phyloP scores from a whole-genome alignment of 2,888 invertebrate species.

The Ormia ochracea region DNA sequence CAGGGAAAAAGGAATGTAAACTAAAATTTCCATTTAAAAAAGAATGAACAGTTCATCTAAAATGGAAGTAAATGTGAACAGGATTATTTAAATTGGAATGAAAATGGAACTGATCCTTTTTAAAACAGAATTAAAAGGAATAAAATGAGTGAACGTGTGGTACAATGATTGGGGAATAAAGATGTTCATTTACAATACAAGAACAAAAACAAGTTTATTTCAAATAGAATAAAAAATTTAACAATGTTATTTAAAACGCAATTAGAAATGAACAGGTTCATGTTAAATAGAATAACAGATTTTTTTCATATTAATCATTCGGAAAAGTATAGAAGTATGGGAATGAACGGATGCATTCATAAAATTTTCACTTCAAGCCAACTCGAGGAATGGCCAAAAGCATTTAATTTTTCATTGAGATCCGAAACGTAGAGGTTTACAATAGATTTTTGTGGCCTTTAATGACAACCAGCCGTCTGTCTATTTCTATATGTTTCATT shows the following conservation, averaged over 20 bases:
- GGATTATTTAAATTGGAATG: neutral
- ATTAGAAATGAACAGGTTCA: neutral
- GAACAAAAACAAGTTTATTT: neutral
- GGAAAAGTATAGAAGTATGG: neutral
- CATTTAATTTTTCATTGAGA: neutral
- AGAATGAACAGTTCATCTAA: neutral
- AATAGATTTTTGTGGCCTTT: neutral
- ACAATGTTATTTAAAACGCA: neutral
- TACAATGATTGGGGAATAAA: no score
- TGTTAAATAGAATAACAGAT: neutral
- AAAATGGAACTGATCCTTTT: no score
- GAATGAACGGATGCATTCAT: no score
- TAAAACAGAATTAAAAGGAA: neutral
- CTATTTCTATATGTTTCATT: constrained; percentile 11
- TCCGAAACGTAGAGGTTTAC: neutral
- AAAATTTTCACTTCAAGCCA: neutral
- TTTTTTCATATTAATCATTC: no score
- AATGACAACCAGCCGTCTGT: neutral
- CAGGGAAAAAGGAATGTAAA: no score
- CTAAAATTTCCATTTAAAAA: no score
- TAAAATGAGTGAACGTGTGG: no score
- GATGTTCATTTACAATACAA: neutral
- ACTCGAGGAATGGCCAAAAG: neutral
- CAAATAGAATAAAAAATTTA: neutral
- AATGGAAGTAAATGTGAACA: neutral